These are phyloP conservation scores for Carapus acus DNA, from an alignment of 2,797 vertebrate genomes.

Conservation along the genomic window DNA sequence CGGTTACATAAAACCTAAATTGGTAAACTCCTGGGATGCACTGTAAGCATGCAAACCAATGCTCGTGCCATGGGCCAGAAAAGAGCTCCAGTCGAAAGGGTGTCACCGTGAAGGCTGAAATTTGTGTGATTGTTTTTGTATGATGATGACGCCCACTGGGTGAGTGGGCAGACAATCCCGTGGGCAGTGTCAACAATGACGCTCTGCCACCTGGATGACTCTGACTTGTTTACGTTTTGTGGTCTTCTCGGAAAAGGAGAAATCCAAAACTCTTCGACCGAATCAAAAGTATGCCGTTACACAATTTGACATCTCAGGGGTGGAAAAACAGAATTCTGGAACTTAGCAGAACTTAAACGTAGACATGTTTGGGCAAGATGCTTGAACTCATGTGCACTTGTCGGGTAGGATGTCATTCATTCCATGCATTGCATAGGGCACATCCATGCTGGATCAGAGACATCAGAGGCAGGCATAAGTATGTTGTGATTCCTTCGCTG, in stretches of 20 bases:
- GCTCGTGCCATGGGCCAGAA: constrained; percentile 11
- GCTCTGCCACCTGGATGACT: neutral
- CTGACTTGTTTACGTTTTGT: neutral
- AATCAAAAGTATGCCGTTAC: constrained; percentile 9
- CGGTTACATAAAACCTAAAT: constrained; percentile 39
- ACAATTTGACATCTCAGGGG: constrained; percentile 4
- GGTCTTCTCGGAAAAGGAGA: neutral
- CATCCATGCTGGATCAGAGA: constrained; percentile 1
- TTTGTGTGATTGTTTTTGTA: neutral
- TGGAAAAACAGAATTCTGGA: constrained; percentile 2
- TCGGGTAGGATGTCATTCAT: constrained; percentile 2
- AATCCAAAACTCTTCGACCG: constrained; percentile 23
- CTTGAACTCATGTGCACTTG: constrained; percentile 2
- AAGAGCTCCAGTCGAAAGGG: neutral
- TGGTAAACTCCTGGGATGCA: constrained; percentile 36
- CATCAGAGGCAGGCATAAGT: too few relatives aligned
- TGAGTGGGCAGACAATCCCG: neutral
- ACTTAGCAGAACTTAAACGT: too few relatives aligned
- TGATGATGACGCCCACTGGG: neutral
- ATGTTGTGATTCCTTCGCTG: too few relatives aligned
- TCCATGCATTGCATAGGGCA: neutral
- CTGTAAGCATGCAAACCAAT: constrained; percentile 41
- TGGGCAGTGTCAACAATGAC: neutral
- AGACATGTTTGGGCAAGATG: constrained; percentile 4
- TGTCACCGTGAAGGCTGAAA: neutral